These are phyloP conservation scores for Ictalurus furcatus DNA, from an alignment of 2,113 vertebrate species.

Conservation along the genomic window DNA sequence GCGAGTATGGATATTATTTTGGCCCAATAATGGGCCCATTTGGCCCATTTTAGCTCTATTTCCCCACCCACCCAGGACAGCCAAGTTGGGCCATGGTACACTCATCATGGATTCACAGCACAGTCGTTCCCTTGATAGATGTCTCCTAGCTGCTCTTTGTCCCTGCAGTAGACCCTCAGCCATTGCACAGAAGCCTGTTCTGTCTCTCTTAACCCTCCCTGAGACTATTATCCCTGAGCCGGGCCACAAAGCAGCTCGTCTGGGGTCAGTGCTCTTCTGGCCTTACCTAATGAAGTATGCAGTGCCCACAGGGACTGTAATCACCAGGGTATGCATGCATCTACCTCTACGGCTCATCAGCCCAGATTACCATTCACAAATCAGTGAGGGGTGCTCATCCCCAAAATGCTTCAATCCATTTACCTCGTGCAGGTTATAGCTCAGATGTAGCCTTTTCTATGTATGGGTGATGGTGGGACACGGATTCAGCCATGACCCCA, in stretches of 20 bases:
- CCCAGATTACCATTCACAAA: constrained; percentile 71
- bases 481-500: constrained; percentile 4
- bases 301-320: constrained; percentile 65
- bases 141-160: constrained; percentile 39
- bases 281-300: constrained; percentile 66
- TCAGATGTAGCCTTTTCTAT: constrained; percentile 28
- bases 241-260: constrained; percentile 37
- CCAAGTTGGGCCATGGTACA: background rate
- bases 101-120: constrained; percentile 47
- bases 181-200: constrained; percentile 42
- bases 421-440: constrained; percentile 17
- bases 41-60: no score
- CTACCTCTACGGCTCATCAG: constrained; percentile 74
- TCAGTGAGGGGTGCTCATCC: constrained; percentile 70
- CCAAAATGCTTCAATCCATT: constrained; percentile 63
- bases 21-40: no score
- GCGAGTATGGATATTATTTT: background rate
- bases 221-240: constrained; percentile 69
- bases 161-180: constrained; percentile 26
- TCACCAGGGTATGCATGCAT: constrained; percentile 70
- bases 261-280: constrained; percentile 44
- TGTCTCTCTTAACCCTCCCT: constrained; percentile 61
- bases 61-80: background rate
- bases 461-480: background rate
- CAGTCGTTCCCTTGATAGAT: constrained; percentile 43